phyloP scores from a whole-genome alignment of 2,113 vertebrate species.

The Tragelaphus buxtoni region DNA sequence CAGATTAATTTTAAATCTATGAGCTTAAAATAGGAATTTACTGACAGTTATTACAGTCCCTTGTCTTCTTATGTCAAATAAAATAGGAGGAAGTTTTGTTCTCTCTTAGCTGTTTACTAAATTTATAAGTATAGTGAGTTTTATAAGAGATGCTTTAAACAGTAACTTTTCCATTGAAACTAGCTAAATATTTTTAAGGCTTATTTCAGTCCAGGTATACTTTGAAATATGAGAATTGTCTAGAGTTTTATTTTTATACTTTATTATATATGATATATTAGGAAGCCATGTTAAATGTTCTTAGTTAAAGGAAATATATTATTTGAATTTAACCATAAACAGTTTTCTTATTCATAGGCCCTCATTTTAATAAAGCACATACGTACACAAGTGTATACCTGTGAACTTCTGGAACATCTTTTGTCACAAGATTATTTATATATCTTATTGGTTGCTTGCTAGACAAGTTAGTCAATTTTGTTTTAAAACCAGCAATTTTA shows the following conservation, averaged over 20 bases:
- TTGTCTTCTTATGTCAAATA: slow-evolving; percentile 49
- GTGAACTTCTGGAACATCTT: slow-evolving; percentile 9
- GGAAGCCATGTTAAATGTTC: slow-evolving; percentile 17
- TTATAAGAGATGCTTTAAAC: slow-evolving; percentile 23
- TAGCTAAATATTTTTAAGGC: slow-evolving; percentile 6
- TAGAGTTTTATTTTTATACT: slow-evolving; percentile 14
- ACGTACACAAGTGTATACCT: neutral
- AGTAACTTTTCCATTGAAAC: slow-evolving; percentile 33
- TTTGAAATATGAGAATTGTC: neutral
- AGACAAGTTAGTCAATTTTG: neutral
- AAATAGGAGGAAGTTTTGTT: slow-evolving; percentile 25
- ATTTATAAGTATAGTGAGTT: slow-evolving; percentile 33
- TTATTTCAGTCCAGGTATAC: slow-evolving; percentile 10
- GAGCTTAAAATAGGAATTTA: slow-evolving; percentile 71
- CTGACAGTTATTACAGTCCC: slow-evolving; percentile 48
- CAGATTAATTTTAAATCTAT: slow-evolving; percentile 71
- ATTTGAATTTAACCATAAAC: neutral
- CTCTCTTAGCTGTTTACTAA: slow-evolving; percentile 50
- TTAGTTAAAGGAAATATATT: slow-evolving; percentile 10
- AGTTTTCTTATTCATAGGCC: neutral
- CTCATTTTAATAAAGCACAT: slow-evolving; percentile 36
- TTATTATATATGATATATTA: neutral
- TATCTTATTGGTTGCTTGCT: neutral
- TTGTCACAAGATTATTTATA: neutral
- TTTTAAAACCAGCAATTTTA: slow-evolving; percentile 7